Base-by-base conservation (phyloP, 2,797 vertebrate genomes). In the Pempheris klunzingeri region DNA sequence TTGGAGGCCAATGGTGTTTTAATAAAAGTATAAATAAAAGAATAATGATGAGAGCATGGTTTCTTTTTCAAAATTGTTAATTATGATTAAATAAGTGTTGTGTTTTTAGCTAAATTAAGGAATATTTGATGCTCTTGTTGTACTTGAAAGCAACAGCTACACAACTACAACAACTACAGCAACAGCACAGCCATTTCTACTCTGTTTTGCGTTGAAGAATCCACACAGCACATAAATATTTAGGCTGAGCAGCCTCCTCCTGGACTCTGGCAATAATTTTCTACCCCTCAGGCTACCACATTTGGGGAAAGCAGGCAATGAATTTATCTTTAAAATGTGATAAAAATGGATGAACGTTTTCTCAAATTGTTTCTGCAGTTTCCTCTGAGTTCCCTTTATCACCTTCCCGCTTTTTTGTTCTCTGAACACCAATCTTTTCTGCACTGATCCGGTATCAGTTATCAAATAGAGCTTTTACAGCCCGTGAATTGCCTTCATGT, bases 1-100 rank as follows among this genome's bases (percentile, higher is more conserved):
- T 93, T 89, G 81, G 88, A 94, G 88, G 75, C 81, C 64, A 85
- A 90, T 87, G 72, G 89, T 90, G 92, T 94, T 95, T 94, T 94
- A 94, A 93, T 95, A 94, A 94, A 94, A 89, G 30, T 83, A 83
- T 83, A 66, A 85, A 76, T 75, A 73, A 81, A 92, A 87, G 60
- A 68, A 77, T 53, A 78, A 49, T 57, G 49, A 72, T 28, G 50
- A 77, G 9, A 81, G 34, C 41, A 36, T 67, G 41, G 34, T 67
- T 82, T 81, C 18, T 72, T 81, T 74, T 61, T 72, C 17, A 3
- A 66, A 26, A 32, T 18, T 65, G 55, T 39, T 73, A 11, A 47
- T 58, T 13, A 11, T 58, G 39, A 61, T 72, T 46, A 3, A 67
- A 67, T 52, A 50, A 65, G n/a, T 24, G 22, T 46, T 13, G 39